phyloP scores from a whole-genome alignment of 2,113 vertebrate genomes.

The Melanerpes formicivorus region DNA sequence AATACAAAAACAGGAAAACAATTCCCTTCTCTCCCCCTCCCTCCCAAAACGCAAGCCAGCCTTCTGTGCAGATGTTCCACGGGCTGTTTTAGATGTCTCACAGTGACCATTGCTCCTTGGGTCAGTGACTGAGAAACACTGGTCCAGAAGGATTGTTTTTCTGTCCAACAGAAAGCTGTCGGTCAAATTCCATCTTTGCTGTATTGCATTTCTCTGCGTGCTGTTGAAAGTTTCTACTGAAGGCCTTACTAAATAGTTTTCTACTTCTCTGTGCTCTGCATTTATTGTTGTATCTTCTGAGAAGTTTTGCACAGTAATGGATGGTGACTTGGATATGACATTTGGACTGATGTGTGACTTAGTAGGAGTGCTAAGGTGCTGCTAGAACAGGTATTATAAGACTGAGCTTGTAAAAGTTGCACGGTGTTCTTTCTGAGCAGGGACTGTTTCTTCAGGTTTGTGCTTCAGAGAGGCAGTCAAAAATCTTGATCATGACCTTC shows the following conservation, averaged over 20 bases:
- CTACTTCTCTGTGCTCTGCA: fast-evolving
- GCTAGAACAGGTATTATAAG: neutral
- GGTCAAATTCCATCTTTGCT: neutral
- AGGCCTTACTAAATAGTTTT: neutral
- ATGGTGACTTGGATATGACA: neutral
- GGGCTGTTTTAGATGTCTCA: neutral
- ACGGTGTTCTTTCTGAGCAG: neutral
- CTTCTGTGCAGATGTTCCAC: conserved; percentile 1
- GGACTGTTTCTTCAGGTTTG: neutral
- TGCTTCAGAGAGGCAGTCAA: neutral
- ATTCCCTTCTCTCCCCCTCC: neutral
- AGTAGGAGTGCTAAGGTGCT: neutral
- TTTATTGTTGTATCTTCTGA: neutral
- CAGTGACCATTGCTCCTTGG: neutral
- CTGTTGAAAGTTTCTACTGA: neutral
- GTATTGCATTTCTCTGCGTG: fast-evolving
- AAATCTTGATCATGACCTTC: neutral
- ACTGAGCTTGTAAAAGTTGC: neutral
- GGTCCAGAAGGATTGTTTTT: neutral
- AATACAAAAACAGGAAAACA: neutral
- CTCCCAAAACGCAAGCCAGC: neutral
- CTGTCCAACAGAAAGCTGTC: fast-evolving
- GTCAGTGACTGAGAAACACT: neutral
- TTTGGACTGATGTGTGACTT: neutral
- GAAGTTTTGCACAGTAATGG: neutral